Percentiles rank a stretch among this genome's conserved stretches.
Evolutionary conservation across 2,113 vertebrate genomes (phyloP).

Genomic region (Poeciliopsis retropinna): DNA sequence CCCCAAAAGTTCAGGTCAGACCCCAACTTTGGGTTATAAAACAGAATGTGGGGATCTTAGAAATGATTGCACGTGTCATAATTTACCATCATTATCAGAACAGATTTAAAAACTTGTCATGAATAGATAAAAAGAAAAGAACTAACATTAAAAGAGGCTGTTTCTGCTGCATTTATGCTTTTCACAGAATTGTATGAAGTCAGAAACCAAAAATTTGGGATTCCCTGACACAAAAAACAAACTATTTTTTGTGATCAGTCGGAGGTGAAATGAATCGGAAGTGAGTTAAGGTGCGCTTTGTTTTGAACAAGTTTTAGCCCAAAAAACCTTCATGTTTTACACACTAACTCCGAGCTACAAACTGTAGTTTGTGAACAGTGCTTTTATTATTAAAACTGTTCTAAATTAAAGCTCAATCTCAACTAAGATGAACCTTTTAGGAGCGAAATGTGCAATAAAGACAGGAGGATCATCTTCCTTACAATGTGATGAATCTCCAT

Average conservation of each 20-base stretch:
- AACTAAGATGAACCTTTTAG: background rate
- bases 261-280: background rate
- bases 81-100: too few relatives aligned
- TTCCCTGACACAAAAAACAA: background rate
- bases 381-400: constrained; percentile 9
- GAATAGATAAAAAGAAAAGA: too few relatives aligned
- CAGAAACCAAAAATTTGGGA: background rate
- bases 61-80: too few relatives aligned
- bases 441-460: constrained; percentile 56
- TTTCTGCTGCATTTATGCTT: too few relatives aligned
- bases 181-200: background rate
- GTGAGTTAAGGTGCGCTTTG: background rate
- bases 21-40: too few relatives aligned
- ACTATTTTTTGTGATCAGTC: background rate
- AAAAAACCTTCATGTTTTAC: background rate
- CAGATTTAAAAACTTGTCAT: too few relatives aligned
- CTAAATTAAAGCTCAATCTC: background rate
- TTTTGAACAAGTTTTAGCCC: background rate
- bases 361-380: background rate
- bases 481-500: constrained; percentile 9
- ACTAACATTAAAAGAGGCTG: too few relatives aligned
- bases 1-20: too few relatives aligned
- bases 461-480: constrained; percentile 11
- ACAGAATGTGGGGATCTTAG: too few relatives aligned
- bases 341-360: background rate